Evolutionary conservation across 1,140 invertebrate genomes (phyloP).

Genomic region (Polyergus mexicanus): DNA sequence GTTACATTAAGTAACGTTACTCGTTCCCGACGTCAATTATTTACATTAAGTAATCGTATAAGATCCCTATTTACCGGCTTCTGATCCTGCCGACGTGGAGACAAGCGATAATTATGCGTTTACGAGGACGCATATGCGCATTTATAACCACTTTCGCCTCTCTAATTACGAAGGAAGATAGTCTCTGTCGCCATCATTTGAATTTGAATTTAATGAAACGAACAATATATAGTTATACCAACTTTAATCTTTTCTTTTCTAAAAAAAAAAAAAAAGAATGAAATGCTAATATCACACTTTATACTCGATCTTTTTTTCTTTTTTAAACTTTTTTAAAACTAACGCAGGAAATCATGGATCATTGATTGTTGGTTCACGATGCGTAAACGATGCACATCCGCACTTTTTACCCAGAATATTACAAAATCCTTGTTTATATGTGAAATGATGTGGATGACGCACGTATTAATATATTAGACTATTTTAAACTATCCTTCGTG

Average conservation of each 20-base stretch:
- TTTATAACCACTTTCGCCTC: slow-evolving; percentile 71
- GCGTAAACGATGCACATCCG: neutral
- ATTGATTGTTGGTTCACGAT: slow-evolving; percentile 52
- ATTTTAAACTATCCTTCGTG: slow-evolving; percentile 41
- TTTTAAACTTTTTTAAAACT: neutral
- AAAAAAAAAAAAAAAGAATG: neutral
- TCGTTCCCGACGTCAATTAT: slow-evolving; percentile 70
- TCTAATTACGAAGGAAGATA: slow-evolving; percentile 72
- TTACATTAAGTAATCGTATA: slow-evolving; percentile 75
- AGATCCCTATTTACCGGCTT: slow-evolving; percentile 68
- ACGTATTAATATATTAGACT: slow-evolving; percentile 42
- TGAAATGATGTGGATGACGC: slow-evolving; percentile 22
- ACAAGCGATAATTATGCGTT: slow-evolving; percentile 76
- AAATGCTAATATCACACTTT: too few species aligned
- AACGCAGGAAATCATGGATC: slow-evolving; percentile 53
- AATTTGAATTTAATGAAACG: slow-evolving; percentile 54
- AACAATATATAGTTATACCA: too few species aligned
- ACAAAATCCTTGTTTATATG: slow-evolving; percentile 62
- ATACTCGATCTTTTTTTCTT: neutral
- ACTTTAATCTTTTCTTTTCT: neutral
- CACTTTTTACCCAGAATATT: neutral
- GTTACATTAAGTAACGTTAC: slow-evolving; percentile 73
- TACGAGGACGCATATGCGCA: slow-evolving; percentile 66
- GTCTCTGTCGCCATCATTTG: slow-evolving; percentile 1
- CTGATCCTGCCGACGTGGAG: slow-evolving; percentile 73